A percentile compares a stretch with the other conserved stretches of the same genome.
phyloP scores from a whole-genome alignment of 2,797 vertebrate genomes.

The Sebastes steindachneri region DNA sequence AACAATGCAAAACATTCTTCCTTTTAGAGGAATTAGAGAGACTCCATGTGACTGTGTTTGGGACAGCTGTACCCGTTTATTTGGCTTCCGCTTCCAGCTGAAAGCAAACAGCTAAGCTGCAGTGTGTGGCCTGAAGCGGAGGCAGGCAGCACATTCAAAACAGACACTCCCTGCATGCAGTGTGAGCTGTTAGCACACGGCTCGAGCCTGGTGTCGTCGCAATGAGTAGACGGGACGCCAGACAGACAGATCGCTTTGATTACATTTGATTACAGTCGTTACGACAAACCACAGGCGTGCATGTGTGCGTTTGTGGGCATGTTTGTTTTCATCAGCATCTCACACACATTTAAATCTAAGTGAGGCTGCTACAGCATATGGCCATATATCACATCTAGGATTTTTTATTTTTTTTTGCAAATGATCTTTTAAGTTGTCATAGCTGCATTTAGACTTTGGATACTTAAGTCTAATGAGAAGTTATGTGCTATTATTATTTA shows the following conservation, averaged over 20 bases:
- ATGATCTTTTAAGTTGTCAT: neutral
- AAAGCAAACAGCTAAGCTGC: neutral
- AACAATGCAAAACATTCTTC: conserved; percentile 19
- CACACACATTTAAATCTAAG: neutral
- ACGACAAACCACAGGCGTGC: conserved; percentile 2
- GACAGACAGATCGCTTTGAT: conserved; percentile 34
- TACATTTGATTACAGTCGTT: conserved; percentile 45
- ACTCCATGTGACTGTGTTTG: neutral
- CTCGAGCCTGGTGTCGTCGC: neutral
- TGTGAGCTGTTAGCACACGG: neutral
- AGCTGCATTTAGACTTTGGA: neutral
- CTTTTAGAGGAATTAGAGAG: neutral
- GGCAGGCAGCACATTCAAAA: neutral
- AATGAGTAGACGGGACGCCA: conserved; percentile 26
- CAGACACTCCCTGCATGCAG: neutral
- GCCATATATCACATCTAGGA: neutral
- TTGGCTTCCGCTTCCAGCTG: conserved; percentile 4
- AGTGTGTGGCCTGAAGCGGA: neutral
- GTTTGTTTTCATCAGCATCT: conserved; percentile 23
- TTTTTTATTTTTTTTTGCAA: neutral
- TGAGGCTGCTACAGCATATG: neutral
- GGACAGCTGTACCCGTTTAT: conserved; percentile 25
- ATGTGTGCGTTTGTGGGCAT: conserved; percentile 29
- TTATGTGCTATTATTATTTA: too few relatives aligned
- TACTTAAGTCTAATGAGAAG: neutral